Percentiles rank a stretch among this genome's conserved stretches.
Evolutionary conservation across 2,797 vertebrate species (phyloP).

Genomic region (Astyanax mexicanus): DNA sequence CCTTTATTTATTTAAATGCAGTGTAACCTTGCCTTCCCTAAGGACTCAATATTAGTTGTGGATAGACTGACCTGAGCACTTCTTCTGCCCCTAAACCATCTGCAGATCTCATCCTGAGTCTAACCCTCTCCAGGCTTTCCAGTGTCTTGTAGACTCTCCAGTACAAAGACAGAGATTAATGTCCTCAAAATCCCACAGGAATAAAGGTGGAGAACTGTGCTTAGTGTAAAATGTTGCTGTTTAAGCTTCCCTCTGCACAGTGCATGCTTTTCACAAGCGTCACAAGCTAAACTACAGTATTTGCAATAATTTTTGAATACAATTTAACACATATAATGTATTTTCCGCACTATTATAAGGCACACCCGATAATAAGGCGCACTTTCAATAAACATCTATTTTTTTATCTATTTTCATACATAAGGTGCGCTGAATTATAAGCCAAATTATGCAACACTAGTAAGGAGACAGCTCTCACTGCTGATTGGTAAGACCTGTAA

Average conservation of each 20-base stretch:
- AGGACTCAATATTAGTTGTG: neutral
- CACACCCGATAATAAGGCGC: too few species aligned
- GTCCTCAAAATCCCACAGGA: neutral
- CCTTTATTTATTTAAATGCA: constrained; percentile 16
- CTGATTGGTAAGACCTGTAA: too few species aligned
- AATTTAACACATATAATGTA: too few species aligned
- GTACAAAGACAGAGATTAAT: constrained; percentile 4
- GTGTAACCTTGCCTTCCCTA: neutral
- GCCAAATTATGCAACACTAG: too few species aligned
- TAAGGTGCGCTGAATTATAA: too few species aligned
- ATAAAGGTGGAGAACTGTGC: neutral
- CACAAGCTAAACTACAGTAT: too few species aligned
- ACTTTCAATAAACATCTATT: too few species aligned
- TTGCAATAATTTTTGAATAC: too few species aligned
- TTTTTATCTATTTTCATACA: too few species aligned
- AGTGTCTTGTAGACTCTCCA: neutral
- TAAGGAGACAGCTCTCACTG: too few species aligned
- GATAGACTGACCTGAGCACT: neutral
- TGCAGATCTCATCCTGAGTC: constrained; percentile 1
- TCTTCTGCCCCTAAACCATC: constrained; percentile 10
- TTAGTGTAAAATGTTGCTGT: neutral
- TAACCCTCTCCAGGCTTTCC: neutral
- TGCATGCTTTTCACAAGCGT: neutral
- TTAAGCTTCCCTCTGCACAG: neutral
- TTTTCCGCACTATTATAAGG: too few species aligned